A percentile compares a stretch with the other conserved stretches of the same genome.
These are phyloP conservation scores for Probosciger aterrimus DNA, from an alignment of 2,113 vertebrate species.

Conservation along the genomic window DNA sequence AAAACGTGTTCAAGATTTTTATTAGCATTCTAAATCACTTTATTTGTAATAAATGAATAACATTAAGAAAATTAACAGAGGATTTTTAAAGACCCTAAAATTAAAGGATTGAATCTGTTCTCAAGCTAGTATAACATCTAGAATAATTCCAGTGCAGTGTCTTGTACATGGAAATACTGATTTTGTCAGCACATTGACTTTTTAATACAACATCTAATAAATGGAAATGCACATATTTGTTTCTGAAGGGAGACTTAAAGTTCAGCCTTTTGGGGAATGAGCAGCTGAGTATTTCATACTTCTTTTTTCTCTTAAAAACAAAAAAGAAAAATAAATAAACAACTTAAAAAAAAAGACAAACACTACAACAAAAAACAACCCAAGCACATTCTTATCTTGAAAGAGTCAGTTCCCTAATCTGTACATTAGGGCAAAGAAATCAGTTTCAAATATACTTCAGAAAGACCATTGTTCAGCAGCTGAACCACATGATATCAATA, in stretches of 20 bases:
- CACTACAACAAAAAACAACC: background rate
- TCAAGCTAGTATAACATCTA: background rate
- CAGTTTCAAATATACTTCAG: background rate
- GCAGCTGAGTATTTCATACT: background rate
- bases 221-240: background rate
- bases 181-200: background rate
- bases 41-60: background rate
- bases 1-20: background rate
- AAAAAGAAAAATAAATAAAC: background rate
- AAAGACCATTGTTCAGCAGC: background rate
- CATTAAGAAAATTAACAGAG: background rate
- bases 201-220: background rate
- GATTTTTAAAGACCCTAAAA: background rate
- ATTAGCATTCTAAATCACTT: background rate
- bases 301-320: background rate
- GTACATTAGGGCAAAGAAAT: background rate
- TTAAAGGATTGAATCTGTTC: background rate
- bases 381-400: background rate
- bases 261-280: background rate
- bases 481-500: background rate
- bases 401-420: background rate
- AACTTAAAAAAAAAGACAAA: background rate
- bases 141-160: background rate
- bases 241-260: background rate
- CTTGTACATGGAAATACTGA: background rate